Evolutionary conservation across 2,113 vertebrate genomes (phyloP).

Genomic region (Zosterops pallidus): DNA sequence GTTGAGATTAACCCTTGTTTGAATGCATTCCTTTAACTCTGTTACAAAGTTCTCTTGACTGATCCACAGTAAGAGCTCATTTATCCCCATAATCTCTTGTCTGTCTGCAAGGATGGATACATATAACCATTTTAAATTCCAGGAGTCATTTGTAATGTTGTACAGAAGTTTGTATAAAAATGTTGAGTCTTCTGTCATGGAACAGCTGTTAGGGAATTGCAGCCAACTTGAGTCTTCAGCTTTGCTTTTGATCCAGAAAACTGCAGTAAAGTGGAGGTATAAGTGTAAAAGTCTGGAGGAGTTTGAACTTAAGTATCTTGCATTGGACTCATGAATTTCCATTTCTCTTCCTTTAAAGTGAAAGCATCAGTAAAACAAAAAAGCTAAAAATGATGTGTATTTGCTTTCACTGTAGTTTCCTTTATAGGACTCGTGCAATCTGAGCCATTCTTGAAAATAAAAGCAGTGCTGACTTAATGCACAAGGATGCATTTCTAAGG

Average conservation of each 20-base stretch:
- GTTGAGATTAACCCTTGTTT: background rate
- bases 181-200: background rate
- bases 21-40: background rate
- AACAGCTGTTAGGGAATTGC: background rate
- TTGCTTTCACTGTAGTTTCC: background rate
- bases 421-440: slow-evolving; percentile 23
- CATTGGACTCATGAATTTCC: background rate
- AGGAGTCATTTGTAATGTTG: background rate
- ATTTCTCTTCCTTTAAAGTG: background rate
- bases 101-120: background rate
- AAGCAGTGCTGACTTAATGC: slow-evolving; percentile 9
- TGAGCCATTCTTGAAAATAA: slow-evolving; percentile 44
- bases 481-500: background rate
- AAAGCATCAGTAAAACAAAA: background rate
- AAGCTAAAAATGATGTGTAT: background rate
- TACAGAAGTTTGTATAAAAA: background rate
- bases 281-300: background rate
- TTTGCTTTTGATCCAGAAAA: background rate
- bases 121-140: background rate
- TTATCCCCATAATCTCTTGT: background rate
- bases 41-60: background rate
- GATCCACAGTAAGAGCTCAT: background rate
- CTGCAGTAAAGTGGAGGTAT: background rate
- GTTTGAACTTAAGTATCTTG: background rate
- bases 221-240: background rate